Evolutionary conservation across 2,113 vertebrate genomes (phyloP), one percentile per base, ranked within the genome.

Genomic region (Fregata magnificens): DNA sequence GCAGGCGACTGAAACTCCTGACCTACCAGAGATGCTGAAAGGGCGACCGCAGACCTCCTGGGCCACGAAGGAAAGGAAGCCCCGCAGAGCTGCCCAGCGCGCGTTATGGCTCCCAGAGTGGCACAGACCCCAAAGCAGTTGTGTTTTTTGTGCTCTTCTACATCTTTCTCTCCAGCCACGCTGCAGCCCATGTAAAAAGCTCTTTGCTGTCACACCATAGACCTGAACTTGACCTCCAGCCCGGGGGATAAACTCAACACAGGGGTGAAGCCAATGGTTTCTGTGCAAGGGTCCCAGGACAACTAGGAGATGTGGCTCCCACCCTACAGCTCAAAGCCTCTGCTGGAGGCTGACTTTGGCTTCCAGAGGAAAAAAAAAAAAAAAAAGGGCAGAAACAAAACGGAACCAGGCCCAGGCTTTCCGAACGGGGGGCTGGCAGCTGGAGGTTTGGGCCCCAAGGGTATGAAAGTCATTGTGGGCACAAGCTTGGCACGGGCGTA

Each of bases 91-190:
- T 26, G 13, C 32, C 17, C 4, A 4, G 28, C 62, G 49, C 45
- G 4, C 1, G 4, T 15, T 4, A 5, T 0, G 22, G 52, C 44
- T 19, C 28, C 32, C 45, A 4, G 40, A 38, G 56, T 4, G 38
- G 26, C 77, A 59, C 9, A 73, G 65, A 67, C 11, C 53, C 67
- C 24, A 38, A 81, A 3, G 16, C 49, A 22, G 22, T 15, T 12
- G 29, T 36, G 49, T 16, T 74, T 42, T 52, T 67, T 44, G 3
- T 16, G 32, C 2, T 67, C 52, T 53, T 62, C 26, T 3, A 29
- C 29, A 28, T 5, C 32, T 59, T 62, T 19, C 16, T 61, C 82
- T 50, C 62, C 67, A 71, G 45, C 32, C 10, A 5, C 1, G 17
- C 62, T 42, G 24, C 42, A 77, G 42, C 22, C 16, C 12, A 13